Percentiles rank a stretch among this genome's conserved stretches.
These are phyloP conservation scores for Aromia moschata DNA, from an alignment of 2,888 invertebrate genomes.

Conservation along the genomic window DNA sequence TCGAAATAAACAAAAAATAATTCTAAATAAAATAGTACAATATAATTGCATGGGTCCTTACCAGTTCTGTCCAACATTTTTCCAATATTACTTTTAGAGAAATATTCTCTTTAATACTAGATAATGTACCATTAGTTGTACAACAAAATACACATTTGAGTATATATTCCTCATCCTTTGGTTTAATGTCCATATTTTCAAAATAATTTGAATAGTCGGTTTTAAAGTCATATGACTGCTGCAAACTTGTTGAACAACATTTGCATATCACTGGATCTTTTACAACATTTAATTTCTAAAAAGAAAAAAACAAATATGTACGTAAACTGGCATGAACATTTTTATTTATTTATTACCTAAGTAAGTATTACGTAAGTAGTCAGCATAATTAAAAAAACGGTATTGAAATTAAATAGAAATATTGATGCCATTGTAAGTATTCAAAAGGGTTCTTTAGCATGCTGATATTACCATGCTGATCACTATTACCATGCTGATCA, in stretches of 20 bases:
- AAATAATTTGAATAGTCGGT: not conserved
- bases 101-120: not conserved
- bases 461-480: too few relatives aligned
- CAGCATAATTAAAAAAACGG: too few relatives aligned
- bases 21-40: too few relatives aligned
- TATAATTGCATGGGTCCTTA: too few relatives aligned
- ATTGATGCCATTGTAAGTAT: too few relatives aligned
- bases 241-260: not conserved
- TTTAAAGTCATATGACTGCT: not conserved
- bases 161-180: not conserved
- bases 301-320: too few relatives aligned
- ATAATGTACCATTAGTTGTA: not conserved
- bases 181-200: not conserved
- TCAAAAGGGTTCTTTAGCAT: too few relatives aligned
- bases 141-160: not conserved
- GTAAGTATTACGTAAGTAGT: not conserved
- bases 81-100: not conserved
- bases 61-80: not conserved
- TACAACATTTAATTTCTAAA: not conserved
- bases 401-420: too few relatives aligned
- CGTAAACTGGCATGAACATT: too few relatives aligned
- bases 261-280: not conserved
- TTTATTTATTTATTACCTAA: too few relatives aligned
- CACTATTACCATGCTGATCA: too few relatives aligned
- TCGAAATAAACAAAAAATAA: too few relatives aligned